Conservation (phyloP, 1,140 invertebrate species). For the Paracyclopina nana region DNA sequence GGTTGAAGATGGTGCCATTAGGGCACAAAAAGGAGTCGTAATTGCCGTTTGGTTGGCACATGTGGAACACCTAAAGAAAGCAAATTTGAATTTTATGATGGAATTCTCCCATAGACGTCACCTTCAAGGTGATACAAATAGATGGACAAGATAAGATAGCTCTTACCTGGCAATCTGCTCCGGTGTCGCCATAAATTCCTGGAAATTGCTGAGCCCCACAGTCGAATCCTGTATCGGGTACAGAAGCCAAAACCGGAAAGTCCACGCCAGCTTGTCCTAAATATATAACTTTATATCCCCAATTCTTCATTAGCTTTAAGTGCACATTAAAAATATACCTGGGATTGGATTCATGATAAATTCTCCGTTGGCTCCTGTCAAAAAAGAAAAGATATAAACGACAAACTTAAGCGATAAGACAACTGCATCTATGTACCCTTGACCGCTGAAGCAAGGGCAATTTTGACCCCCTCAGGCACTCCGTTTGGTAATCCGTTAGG, state of each 20-base stretch:
- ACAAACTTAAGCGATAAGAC: too few species aligned
- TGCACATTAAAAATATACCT: background rate
- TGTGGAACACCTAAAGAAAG: conserved; percentile 30
- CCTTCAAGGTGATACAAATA: background rate
- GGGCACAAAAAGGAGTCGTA: conserved; percentile 33
- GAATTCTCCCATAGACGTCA: background rate
- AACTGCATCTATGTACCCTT: too few species aligned
- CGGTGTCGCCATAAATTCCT: conserved; percentile 30
- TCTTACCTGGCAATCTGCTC: conserved; percentile 30
- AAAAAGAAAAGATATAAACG: too few species aligned
- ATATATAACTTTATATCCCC: background rate
- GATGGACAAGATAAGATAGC: background rate
- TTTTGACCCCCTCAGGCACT: conserved; percentile 4
- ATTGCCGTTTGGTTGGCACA: conserved; percentile 32
- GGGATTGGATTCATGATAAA: background rate
- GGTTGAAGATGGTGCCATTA: conserved; percentile 35
- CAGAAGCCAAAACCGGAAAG: conserved; percentile 26
- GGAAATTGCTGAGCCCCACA: conserved; percentile 28
- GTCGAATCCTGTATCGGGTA: conserved; percentile 28
- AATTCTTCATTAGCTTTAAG: background rate
- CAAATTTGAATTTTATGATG: background rate
- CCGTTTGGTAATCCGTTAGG: conserved; percentile 9
- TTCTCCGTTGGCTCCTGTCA: too few species aligned
- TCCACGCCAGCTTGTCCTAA: conserved; percentile 28
- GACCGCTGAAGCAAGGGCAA: conserved; percentile 2